phyloP scores from a whole-genome alignment of 2,888 invertebrate genomes.

The Timema cristinae region DNA sequence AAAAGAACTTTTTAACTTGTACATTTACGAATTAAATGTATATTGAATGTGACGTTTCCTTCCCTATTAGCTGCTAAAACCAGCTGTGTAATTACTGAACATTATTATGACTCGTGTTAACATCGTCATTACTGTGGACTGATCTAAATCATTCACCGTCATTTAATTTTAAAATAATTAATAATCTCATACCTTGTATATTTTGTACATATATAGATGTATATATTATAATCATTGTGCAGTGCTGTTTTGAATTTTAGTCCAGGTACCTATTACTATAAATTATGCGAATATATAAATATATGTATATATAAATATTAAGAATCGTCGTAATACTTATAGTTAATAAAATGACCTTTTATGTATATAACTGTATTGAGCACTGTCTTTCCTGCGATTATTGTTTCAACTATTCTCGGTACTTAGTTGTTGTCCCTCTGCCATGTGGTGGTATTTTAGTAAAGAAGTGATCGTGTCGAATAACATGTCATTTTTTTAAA shows the following conservation, averaged over 20 bases:
- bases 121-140: conserved; percentile 32
- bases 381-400: conserved; percentile 24
- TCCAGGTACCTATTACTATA: conserved; percentile 31
- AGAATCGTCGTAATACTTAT: conserved; percentile 22
- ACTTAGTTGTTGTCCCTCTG: conserved; percentile 20
- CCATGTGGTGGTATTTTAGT: too few relatives aligned
- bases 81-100: conserved; percentile 29
- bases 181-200: conserved; percentile 32
- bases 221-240: conserved; percentile 29
- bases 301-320: conserved; percentile 29
- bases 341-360: conserved; percentile 18
- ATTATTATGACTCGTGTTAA: conserved; percentile 31
- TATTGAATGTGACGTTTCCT: conserved; percentile 28
- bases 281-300: conserved; percentile 29
- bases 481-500: conserved; percentile 13
- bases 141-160: conserved; percentile 31
- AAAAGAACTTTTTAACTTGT: background rate
- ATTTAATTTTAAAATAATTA: conserved; percentile 27
- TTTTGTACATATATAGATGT: conserved; percentile 32
- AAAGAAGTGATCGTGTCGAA: too few relatives aligned
- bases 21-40: conserved; percentile 19
- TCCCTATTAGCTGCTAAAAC: conserved; percentile 21
- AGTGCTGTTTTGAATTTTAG: conserved; percentile 32
- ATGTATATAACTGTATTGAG: conserved; percentile 25
- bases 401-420: conserved; percentile 23